These are phyloP conservation scores for Caenorhabditis brenneri DNA, from an alignment of 1,140 invertebrate genomes.

Conservation along the genomic window DNA sequence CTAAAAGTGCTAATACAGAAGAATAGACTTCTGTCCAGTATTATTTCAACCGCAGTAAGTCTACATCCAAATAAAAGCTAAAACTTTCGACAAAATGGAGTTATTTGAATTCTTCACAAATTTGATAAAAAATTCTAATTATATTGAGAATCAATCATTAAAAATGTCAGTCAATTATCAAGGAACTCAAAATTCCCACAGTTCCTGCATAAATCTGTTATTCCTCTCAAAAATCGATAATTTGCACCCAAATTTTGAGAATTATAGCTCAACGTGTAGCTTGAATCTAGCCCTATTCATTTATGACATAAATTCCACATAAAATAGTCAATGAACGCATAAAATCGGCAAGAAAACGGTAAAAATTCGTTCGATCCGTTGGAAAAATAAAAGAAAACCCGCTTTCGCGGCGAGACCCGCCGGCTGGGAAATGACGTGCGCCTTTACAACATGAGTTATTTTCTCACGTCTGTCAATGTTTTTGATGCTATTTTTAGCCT, in stretches of 20 bases:
- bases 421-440: not conserved
- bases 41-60: no score
- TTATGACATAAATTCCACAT: not conserved
- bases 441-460: constrained; percentile 12
- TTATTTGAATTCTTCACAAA: no score
- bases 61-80: no score
- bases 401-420: constrained; percentile 7
- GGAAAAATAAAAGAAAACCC: not conserved
- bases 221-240: not conserved
- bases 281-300: not conserved
- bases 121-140: no score
- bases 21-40: no score
- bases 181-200: no score
- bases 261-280: not conserved
- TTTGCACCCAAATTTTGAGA: not conserved
- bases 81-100: no score
- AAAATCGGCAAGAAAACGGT: not conserved
- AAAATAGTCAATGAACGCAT: not conserved
- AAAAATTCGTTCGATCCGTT: not conserved
- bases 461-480: not conserved
- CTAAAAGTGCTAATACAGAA: no score
- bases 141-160: no score
- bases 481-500: not conserved
- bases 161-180: no score
- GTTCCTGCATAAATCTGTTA: no score